These are phyloP conservation scores for Salticus scenicus DNA, from an alignment of 2,888 invertebrate genomes.

Conservation along the genomic window DNA sequence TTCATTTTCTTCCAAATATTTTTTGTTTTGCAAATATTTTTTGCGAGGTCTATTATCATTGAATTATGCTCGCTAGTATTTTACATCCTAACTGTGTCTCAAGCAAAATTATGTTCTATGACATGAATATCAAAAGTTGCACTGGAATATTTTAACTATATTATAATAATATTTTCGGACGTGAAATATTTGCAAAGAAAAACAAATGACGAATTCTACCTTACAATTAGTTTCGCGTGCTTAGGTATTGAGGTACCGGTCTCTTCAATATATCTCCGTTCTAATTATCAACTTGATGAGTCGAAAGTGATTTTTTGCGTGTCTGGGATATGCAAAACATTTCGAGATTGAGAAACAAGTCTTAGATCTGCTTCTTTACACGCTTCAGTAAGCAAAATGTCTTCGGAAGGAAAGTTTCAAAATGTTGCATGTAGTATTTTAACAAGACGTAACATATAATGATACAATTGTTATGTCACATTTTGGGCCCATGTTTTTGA, in stretches of 20 bases:
- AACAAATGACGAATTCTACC: not conserved
- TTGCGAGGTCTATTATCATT: too few species aligned
- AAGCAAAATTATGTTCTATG: too few species aligned
- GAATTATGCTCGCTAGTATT: too few species aligned
- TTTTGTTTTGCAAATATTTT: too few species aligned
- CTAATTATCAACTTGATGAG: not conserved
- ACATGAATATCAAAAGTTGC: too few species aligned
- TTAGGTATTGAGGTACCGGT: not conserved
- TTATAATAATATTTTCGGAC: too few species aligned
- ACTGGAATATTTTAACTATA: too few species aligned
- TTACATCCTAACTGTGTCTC: too few species aligned
- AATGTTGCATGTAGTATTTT: not conserved
- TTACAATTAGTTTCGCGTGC: not conserved
- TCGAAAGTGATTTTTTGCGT: conserved; percentile 11
- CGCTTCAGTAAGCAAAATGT: not conserved
- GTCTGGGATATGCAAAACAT: not conserved
- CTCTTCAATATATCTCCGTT: not conserved
- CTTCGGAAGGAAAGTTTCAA: not conserved
- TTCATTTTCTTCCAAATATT: too few species aligned
- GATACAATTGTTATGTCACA: not conserved
- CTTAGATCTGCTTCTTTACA: not conserved
- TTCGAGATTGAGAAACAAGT: not conserved
- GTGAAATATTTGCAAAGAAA: too few species aligned
- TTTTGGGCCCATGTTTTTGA: not conserved
- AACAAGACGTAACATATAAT: not conserved